Evolutionary conservation across 1,140 invertebrate species (phyloP).

Genomic region (Acromyrmex charruanus): DNA sequence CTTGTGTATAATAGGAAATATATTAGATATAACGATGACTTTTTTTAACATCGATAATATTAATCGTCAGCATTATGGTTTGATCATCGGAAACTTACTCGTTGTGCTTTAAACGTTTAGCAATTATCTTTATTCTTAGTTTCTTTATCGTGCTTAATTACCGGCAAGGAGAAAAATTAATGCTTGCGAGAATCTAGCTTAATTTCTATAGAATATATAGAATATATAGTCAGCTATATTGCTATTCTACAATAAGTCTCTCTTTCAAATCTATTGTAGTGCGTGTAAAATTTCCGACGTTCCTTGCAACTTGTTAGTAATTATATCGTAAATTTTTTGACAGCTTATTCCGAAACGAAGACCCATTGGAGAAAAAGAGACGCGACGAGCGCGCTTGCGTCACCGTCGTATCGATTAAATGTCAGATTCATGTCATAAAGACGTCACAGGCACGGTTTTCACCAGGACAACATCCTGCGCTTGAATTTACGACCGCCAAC

Average conservation of each 20-base stretch:
- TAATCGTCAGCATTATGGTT: background rate
- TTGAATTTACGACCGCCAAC: constrained; percentile 84
- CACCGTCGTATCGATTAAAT: constrained; percentile 84
- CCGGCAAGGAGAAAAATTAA: background rate
- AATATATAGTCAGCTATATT: background rate
- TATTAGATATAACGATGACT: background rate
- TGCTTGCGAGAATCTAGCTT: background rate
- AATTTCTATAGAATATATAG: background rate
- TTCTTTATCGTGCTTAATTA: background rate
- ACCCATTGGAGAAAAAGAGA: background rate
- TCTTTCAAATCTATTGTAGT: background rate
- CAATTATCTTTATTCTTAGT: background rate
- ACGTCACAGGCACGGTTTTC: constrained; percentile 86
- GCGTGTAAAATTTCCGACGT: background rate
- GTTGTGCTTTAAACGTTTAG: background rate
- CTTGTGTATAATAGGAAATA: background rate
- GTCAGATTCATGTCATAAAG: constrained; percentile 86
- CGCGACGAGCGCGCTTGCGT: constrained; percentile 72
- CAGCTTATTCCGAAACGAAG: background rate
- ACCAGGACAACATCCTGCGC: constrained; percentile 86
- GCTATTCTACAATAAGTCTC: background rate
- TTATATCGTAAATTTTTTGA: background rate
- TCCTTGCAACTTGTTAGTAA: background rate
- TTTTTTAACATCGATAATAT: background rate
- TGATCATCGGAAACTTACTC: background rate